Percentiles rank a stretch among this genome's conserved stretches.
Conservation (phyloP, 2,888 invertebrate species). For the Cataglyphis albicans region DNA sequence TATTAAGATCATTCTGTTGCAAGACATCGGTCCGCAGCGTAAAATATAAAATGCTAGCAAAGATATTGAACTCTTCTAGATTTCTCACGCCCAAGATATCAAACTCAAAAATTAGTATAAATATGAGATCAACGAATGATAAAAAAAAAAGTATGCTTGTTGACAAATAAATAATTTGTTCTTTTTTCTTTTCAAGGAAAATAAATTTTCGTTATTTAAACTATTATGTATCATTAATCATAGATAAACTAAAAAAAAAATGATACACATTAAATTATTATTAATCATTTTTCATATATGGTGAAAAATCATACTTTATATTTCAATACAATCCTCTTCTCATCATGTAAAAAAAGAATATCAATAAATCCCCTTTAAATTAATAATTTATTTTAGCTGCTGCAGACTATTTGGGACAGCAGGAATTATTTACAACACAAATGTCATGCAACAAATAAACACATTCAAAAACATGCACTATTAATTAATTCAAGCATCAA, state of each 20-base stretch:
- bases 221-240: neutral
- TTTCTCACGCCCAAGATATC: neutral
- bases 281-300: neutral
- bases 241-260: neutral
- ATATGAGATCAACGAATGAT: neutral
- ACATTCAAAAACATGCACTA: neutral
- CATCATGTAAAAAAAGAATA: neutral
- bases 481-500: neutral
- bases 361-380: conserved; percentile 8
- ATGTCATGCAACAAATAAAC: neutral
- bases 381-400: conserved; percentile 7
- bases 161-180: neutral
- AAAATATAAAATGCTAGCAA: neutral
- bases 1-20: conserved; percentile 18
- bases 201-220: neutral
- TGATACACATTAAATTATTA: neutral
- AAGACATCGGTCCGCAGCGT: neutral
- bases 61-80: neutral
- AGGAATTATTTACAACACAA: conserved; percentile 17
- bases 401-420: neutral
- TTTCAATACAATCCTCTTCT: neutral
- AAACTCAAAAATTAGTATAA: neutral
- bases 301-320: neutral
- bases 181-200: neutral
- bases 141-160: neutral